phyloP scores from a whole-genome alignment of 1,140 invertebrate genomes.

The Drosophila ogumai region DNA sequence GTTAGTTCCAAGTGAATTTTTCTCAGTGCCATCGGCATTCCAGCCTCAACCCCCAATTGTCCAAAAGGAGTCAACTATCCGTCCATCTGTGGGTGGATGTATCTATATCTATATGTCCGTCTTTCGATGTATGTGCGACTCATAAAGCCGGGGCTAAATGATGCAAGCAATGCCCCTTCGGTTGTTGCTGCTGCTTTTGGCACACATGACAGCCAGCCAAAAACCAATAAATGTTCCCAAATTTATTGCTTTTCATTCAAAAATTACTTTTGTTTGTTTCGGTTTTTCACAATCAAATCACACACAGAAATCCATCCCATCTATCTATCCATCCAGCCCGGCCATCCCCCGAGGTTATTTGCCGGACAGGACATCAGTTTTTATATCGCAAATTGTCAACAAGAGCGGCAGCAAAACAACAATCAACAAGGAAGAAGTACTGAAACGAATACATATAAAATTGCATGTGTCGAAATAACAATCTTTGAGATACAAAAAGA shows the following conservation, averaged over 20 bases:
- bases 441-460: conserved; percentile 18
- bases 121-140: conserved; percentile 12
- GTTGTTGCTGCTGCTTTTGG: conserved; percentile 34
- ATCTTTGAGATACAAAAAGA: conserved; percentile 13
- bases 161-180: conserved; percentile 61
- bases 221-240: conserved; percentile 84
- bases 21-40: conserved; percentile 18
- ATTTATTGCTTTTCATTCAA: conserved; percentile 83
- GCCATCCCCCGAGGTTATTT: conserved; percentile 40
- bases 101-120: conserved; percentile 14
- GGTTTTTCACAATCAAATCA: conserved; percentile 65
- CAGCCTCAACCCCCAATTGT: conserved; percentile 26
- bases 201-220: conserved; percentile 63
- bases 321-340: conserved; percentile 21
- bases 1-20: background rate
- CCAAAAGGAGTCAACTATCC: conserved; percentile 61
- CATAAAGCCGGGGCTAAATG: conserved; percentile 66
- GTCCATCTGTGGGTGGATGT: conserved; percentile 51
- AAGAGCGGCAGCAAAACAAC: conserved; percentile 15
- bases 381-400: conserved; percentile 50
- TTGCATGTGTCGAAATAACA: conserved; percentile 23
- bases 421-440: conserved; percentile 20
- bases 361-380: conserved; percentile 56
- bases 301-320: conserved; percentile 32
- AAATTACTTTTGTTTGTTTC: conserved; percentile 79